Conservation (phyloP, 1,140 invertebrate genomes). For the Eriosoma lanigerum region DNA sequence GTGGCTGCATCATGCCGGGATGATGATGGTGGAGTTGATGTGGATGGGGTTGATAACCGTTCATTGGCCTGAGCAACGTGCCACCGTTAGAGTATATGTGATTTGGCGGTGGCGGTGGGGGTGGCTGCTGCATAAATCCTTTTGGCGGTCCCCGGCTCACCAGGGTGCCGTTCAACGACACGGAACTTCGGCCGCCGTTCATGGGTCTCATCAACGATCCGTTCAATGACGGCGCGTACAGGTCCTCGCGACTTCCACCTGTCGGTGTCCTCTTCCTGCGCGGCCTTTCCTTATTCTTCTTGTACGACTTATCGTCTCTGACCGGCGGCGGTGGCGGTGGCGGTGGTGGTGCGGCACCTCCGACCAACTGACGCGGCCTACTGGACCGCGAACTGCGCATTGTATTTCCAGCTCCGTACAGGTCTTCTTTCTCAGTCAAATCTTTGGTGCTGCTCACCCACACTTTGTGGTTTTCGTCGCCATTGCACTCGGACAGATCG, state of each 20-base stretch:
- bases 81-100: conserved; percentile 58
- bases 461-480: conserved; percentile 90
- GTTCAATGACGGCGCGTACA: conserved; percentile 57
- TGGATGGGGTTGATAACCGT: conserved; percentile 54
- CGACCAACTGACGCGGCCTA: conserved; percentile 75
- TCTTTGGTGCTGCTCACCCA: conserved; percentile 78
- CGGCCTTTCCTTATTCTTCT: conserved; percentile 58
- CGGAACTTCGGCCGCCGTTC: conserved; percentile 53
- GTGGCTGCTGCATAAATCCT: conserved; percentile 27
- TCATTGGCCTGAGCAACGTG: conserved; percentile 56
- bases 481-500: conserved; percentile 76
- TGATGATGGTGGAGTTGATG: conserved; percentile 51
- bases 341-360: conserved; percentile 76
- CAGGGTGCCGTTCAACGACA: conserved; percentile 57
- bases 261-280: conserved; percentile 44
- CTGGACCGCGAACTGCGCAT: conserved; percentile 69
- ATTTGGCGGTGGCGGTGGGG: conserved; percentile 56
- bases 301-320: conserved; percentile 64
- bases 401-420: conserved; percentile 73
- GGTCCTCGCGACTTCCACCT: conserved; percentile 60
- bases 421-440: conserved; percentile 64
- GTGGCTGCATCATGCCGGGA: conserved; percentile 56
- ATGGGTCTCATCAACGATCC: conserved; percentile 59
- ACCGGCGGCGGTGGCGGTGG: conserved; percentile 65
- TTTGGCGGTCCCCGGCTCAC: conserved; percentile 57